A percentile compares a stretch with the other conserved stretches of the same genome.
Evolutionary conservation across 1,140 invertebrate species (phyloP).

Genomic region (Pemphigus obesinymphae): DNA sequence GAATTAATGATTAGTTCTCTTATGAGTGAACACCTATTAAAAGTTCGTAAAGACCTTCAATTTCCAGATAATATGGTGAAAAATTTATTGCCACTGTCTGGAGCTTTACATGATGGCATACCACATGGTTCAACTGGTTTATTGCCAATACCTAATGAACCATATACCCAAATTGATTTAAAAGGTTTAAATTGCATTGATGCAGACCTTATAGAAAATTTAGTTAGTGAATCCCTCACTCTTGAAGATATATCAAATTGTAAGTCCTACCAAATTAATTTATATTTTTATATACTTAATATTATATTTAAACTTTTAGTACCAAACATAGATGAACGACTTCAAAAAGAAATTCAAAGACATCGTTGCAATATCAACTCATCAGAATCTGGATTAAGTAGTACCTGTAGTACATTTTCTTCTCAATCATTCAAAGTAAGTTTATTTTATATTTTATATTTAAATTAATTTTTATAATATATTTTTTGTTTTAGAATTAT

Average conservation of each 20-base stretch:
- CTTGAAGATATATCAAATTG: conserved; percentile 22
- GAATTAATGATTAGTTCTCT: conserved; percentile 30
- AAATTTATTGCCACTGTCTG: conserved; percentile 21
- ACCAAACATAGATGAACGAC: conserved; percentile 17
- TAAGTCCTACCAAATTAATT: neutral
- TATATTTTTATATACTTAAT: too few species aligned
- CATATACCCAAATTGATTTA: conserved; percentile 18
- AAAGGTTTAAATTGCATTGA: conserved; percentile 31
- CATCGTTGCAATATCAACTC: conserved; percentile 16
- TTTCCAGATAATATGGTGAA: conserved; percentile 37
- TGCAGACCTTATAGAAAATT: conserved; percentile 34
- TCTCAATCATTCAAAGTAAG: conserved; percentile 37
- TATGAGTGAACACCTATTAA: conserved; percentile 25
- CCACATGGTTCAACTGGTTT: conserved; percentile 12
- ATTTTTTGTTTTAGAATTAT: conserved; percentile 37
- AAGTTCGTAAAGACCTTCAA: conserved; percentile 33
- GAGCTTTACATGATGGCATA: conserved; percentile 9
- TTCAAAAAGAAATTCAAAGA: conserved; percentile 33
- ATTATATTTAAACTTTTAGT: neutral
- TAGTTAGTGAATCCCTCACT: neutral
- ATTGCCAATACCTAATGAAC: neutral
- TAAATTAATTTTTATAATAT: neutral
- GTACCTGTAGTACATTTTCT: conserved; percentile 23
- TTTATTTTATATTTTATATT: neutral
- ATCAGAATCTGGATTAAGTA: conserved; percentile 18